Base-by-base conservation (phyloP, 2,888 invertebrate species). In the Ectemnius cavifrons region DNA sequence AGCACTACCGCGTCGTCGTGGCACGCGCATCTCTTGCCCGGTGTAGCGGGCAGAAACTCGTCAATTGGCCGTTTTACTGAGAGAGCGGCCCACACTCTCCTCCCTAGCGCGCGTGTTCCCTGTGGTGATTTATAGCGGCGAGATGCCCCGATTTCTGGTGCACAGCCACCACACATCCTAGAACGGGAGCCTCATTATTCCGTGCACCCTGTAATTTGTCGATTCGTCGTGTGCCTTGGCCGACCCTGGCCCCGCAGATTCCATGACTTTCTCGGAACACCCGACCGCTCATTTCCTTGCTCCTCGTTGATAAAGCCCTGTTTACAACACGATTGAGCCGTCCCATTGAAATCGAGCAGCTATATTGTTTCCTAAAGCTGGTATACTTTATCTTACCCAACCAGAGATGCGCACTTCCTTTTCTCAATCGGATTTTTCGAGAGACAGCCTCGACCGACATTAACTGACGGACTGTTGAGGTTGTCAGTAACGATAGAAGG, bases 161-260 rank as follows among this genome's bases (percentile, higher is more conserved):
- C 85, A 76, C 37, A 37, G 37, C 37, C 37, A 37, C 37, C 37
- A 37, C 37, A 37, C 79, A 75, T 85, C 85, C 84, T 83, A 86
- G 83, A 88, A 89, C 89, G 87, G 90, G 87, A 90, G 90, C 90
- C 89, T 89, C 82, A 88, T 89, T 90, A 90, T 90, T 89, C 89
- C 83, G 74, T 82, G 86, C 83, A 90, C 88, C 90, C 90, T 89
- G 85, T 90, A 90, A 90, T 90, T 90, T 90, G 89, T 89, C 87
- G 86, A 87, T 85, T 87, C 89, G 88, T 87, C 87, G 87, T 86
- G 84, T 86, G 87, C 84, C 86, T 71, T 72, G 77, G n/a, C 72
- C 73, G 77, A 73, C 74, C 80, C 67, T 69, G 63, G 75, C 56
- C 56, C 58, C 64, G 71, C 62, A 71, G 82, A 80, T 84, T 84